Base-by-base conservation (phyloP, 64 coral and sea anemone genomes). In the Exaiptasia diaphana region DNA sequence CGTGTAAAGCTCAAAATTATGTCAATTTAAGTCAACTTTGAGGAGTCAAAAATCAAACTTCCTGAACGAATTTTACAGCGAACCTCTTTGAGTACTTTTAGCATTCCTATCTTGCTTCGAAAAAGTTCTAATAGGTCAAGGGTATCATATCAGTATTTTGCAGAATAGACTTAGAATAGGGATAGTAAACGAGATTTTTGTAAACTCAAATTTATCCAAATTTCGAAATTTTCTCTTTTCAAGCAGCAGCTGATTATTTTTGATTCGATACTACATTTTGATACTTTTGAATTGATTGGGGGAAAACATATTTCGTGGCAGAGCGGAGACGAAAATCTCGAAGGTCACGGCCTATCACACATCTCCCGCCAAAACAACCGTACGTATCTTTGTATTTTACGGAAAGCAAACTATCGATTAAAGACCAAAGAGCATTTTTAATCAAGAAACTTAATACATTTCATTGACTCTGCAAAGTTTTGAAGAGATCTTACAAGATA, bases 221-320 rank as follows among this genome's bases (percentile, higher is more conserved):
- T 10, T 52, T n/a, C n/a, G n/a, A n/a, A n/a, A n/a, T n/a, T n/a
- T n/a, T n/a, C n/a, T n/a, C n/a, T n/a, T n/a, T n/a, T n/a, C n/a
- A n/a, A n/a, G n/a, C n/a, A n/a, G 49, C 49, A n/a, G 49, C 49
- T 12, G 49, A 12, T 52, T 52, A 52, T 52, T 52, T 52, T 52
- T n/a, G 10, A 52, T 52, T 52, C n/a, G n/a, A n/a, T n/a, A n/a
- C n/a, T n/a, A n/a, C n/a, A n/a, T n/a, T n/a, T n/a, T n/a, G n/a
- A n/a, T n/a, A n/a, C n/a, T n/a, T n/a, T n/a, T n/a, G 63, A 67
- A 67, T 67, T 67, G 63, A 67, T 67, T 67, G 63, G 63, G 63
- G 63, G 14, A 23, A 67, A 67, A 38, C 20, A 38, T 67, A 29
- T 25, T 23, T 5, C 31, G 34, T 25, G 8, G n/a, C 31, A 29